phyloP scores from a whole-genome alignment of 2,113 vertebrate species.

The Labeo catla region DNA sequence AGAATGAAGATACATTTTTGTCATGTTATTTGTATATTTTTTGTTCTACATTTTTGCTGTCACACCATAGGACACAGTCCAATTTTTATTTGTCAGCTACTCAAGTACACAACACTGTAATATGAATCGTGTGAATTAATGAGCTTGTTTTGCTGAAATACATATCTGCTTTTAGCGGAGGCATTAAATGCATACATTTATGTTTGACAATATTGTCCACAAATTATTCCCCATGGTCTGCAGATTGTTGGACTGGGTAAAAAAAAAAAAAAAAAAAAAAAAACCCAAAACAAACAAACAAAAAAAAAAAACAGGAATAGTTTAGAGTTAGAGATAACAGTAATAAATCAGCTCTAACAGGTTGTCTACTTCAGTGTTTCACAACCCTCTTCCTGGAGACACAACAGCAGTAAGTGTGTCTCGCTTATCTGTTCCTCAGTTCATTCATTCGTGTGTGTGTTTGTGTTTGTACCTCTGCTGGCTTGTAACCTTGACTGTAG shows the following conservation, averaged over 20 bases:
- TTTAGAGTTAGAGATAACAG: too few species aligned
- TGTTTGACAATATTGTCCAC: background rate
- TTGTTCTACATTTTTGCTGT: too few species aligned
- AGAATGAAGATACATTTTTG: too few species aligned
- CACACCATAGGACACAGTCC: too few species aligned
- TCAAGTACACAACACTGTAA: background rate
- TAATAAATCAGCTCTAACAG: background rate
- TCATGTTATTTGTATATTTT: too few species aligned
- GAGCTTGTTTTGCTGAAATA: background rate
- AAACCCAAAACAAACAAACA: too few species aligned
- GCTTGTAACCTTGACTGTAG: constrained; percentile 81
- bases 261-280: background rate
- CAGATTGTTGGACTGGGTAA: background rate
- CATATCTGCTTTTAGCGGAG: background rate
- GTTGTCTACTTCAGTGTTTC: background rate
- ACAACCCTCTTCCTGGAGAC: too few species aligned
- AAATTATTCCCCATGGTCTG: background rate
- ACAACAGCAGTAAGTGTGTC: too few species aligned
- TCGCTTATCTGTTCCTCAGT: too few species aligned
- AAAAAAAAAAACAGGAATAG: too few species aligned
- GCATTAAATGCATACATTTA: background rate
- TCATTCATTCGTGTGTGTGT: background rate
- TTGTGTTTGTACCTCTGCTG: constrained; percentile 77
- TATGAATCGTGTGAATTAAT: background rate
- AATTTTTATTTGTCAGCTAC: too few species aligned